A percentile compares a stretch with the other conserved stretches of the same genome.
phyloP scores from a whole-genome alignment of 2,888 invertebrate species.

The Ceriagrion tenellum region DNA sequence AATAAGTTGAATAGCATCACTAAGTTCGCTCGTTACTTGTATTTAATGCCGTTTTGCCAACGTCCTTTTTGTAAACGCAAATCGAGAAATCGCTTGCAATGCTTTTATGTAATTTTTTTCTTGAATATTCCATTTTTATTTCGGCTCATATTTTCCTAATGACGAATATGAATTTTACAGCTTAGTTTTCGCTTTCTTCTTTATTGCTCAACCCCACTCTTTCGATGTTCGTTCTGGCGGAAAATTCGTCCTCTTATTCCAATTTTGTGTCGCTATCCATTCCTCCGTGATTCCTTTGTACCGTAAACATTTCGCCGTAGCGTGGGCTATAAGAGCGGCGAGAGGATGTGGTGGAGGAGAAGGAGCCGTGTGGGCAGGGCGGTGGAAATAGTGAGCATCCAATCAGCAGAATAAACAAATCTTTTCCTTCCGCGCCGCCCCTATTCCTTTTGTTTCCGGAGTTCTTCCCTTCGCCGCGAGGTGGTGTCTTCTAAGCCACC shows the following conservation, averaged over 20 bases:
- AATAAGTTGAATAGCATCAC: too few species aligned
- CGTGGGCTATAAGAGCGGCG: neutral
- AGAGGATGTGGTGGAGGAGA: neutral
- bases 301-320: neutral
- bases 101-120: too few species aligned
- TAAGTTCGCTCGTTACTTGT: too few species aligned
- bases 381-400: conserved; percentile 29
- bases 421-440: neutral
- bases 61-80: too few species aligned
- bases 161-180: conserved; percentile 2
- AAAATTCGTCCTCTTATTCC: conserved; percentile 21
- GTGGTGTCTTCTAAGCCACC: neutral
- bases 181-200: neutral
- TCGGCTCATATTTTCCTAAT: neutral
- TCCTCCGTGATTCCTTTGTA: conserved; percentile 46
- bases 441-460: neutral
- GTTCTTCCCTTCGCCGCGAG: neutral
- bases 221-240: neutral
- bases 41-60: too few species aligned
- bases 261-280: neutral
- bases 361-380: neutral
- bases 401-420: conserved; percentile 50
- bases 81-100: too few species aligned
- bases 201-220: conserved; percentile 4
- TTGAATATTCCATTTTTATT: too few species aligned